These are phyloP conservation scores for Rafetus swinhoei DNA, from an alignment of 2,113 vertebrate species.

Conservation along the genomic window DNA sequence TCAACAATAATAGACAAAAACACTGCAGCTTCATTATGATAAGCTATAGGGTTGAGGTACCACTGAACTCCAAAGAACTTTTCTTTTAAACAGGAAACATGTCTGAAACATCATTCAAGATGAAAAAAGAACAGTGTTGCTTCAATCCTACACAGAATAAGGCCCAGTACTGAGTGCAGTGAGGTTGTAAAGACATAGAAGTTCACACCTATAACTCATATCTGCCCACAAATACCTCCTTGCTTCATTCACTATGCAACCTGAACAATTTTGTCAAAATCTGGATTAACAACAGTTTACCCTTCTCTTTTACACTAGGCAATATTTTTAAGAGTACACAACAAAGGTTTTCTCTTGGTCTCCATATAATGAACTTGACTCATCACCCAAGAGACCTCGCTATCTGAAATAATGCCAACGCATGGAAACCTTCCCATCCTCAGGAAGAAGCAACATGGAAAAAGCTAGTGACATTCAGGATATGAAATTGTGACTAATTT, in stretches of 20 bases:
- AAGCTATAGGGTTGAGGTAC: neutral
- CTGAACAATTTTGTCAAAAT: neutral
- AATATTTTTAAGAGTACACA: neutral
- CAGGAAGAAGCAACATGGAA: neutral
- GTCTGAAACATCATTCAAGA: neutral
- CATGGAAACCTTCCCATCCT: neutral
- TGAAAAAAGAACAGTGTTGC: neutral
- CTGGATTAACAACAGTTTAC: neutral
- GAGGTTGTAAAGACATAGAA: neutral
- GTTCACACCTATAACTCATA: neutral
- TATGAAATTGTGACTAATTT: too few relatives aligned
- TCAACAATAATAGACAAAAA: neutral
- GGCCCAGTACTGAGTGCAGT: neutral
- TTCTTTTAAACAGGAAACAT: neutral
- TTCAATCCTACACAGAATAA: neutral
- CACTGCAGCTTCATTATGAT: neutral
- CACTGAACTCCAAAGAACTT: neutral
- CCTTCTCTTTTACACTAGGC: neutral
- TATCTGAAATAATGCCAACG: neutral
- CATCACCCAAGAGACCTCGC: neutral
- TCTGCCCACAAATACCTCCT: neutral
- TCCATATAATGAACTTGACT: neutral
- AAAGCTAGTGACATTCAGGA: neutral
- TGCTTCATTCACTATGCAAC: neutral
- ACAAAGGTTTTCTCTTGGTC: neutral